Evolutionary conservation across 1,140 invertebrate genomes (phyloP).

Genomic region (Magallana gigas): DNA sequence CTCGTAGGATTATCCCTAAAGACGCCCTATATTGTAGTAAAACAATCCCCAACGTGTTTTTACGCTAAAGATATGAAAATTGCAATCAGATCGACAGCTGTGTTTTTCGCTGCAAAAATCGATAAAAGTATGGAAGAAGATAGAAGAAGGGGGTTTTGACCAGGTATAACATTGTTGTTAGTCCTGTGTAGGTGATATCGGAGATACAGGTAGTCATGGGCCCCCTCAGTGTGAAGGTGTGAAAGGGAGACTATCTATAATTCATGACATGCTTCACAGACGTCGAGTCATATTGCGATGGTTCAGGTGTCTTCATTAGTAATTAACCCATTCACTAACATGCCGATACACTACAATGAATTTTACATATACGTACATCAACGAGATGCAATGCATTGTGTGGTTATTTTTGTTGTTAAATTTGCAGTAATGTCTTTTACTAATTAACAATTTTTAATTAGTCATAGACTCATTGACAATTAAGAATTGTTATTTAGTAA

Average conservation of each 20-base stretch:
- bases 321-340: no score
- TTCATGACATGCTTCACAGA: neutral
- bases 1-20: neutral
- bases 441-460: no score
- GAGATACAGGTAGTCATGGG: neutral
- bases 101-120: constrained; percentile 2
- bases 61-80: constrained; percentile 21
- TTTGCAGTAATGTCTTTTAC: no score
- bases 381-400: no score
- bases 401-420: no score
- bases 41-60: neutral
- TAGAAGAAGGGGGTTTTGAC: neutral
- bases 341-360: no score
- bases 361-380: no score
- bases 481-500: no score
- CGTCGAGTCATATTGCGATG: neutral
- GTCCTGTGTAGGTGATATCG: neutral
- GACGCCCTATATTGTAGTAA: neutral
- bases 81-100: constrained; percentile 13
- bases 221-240: neutral
- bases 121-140: constrained; percentile 1
- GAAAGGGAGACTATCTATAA: neutral
- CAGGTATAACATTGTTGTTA: neutral
- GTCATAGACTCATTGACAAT: no score
- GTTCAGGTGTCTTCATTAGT: no score